A percentile compares a stretch with the other conserved stretches of the same genome.
Evolutionary conservation across 1,140 invertebrate genomes (phyloP).

Genomic region (Zaprionus davidi): DNA sequence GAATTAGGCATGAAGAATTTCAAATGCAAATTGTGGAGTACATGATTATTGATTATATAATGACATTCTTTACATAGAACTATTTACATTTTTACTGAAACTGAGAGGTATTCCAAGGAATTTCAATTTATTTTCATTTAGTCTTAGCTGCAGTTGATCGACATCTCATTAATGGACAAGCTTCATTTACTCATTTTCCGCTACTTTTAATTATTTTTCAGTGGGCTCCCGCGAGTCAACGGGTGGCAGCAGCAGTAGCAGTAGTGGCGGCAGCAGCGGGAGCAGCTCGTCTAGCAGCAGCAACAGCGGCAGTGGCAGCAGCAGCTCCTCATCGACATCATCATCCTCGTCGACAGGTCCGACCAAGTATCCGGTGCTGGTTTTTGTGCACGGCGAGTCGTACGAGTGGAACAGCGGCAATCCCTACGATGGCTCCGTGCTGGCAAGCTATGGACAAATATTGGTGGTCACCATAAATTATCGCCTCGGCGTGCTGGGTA

Average conservation of each 20-base stretch:
- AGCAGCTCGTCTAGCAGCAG: constrained; percentile 23
- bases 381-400: constrained; percentile 98
- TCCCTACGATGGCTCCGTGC: constrained; percentile 96
- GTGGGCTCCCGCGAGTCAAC: constrained; percentile 88
- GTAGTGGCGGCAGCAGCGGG: constrained; percentile 14
- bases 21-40: constrained; percentile 36
- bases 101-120: constrained; percentile 4
- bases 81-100: constrained; percentile 19
- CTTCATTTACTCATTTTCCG: constrained; percentile 22
- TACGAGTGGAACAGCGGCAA: constrained; percentile 98
- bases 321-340: constrained; percentile 40
- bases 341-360: constrained; percentile 55
- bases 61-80: constrained; percentile 6
- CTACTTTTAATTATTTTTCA: constrained; percentile 84
- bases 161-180: constrained; percentile 44
- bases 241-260: constrained; percentile 38
- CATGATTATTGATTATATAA: constrained; percentile 6
- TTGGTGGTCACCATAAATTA: constrained; percentile 99
- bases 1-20: constrained; percentile 11
- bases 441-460: constrained; percentile 95
- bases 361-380: constrained; percentile 92
- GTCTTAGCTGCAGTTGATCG: constrained; percentile 48
- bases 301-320: background rate
- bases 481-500: constrained; percentile 97
- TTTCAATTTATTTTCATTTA: constrained; percentile 30